phyloP scores from a whole-genome alignment of 2,888 invertebrate species.

The Pyrrhosoma nymphula region DNA sequence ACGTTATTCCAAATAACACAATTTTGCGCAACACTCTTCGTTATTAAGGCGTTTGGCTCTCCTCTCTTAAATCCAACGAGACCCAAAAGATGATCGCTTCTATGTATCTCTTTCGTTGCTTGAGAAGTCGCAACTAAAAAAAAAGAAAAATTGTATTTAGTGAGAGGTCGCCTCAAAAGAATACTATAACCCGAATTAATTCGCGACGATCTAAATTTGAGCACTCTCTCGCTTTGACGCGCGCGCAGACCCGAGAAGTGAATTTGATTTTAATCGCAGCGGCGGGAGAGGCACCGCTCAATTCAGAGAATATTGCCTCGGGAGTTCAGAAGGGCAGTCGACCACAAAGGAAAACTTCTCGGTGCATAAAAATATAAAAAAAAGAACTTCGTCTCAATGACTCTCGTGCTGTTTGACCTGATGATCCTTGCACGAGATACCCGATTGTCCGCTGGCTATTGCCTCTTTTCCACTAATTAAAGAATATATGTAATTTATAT shows the following conservation, averaged over 20 bases:
- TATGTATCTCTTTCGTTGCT: background rate
- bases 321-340: background rate
- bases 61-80: background rate
- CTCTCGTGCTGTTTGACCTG: background rate
- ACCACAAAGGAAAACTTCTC: background rate
- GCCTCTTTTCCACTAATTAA: background rate
- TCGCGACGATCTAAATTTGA: background rate
- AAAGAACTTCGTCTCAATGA: background rate
- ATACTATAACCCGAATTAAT: background rate
- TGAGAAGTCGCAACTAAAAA: background rate
- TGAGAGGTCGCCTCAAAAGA: background rate
- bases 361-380: conserved; percentile 20
- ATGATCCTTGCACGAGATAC: conserved; percentile 9
- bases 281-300: background rate
- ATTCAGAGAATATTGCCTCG: background rate
- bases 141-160: too few relatives aligned
- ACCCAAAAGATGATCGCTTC: background rate
- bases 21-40: background rate
- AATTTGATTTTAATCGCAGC: background rate
- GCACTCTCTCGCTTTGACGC: background rate
- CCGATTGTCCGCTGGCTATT: conserved; percentile 12
- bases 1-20: background rate
- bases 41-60: conserved; percentile 4
- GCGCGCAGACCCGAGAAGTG: background rate
- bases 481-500: background rate